A percentile compares a stretch with the other conserved stretches of the same genome.
Conservation (phyloP, 2,888 invertebrate species). For the Drosophila subsilvestris region DNA sequence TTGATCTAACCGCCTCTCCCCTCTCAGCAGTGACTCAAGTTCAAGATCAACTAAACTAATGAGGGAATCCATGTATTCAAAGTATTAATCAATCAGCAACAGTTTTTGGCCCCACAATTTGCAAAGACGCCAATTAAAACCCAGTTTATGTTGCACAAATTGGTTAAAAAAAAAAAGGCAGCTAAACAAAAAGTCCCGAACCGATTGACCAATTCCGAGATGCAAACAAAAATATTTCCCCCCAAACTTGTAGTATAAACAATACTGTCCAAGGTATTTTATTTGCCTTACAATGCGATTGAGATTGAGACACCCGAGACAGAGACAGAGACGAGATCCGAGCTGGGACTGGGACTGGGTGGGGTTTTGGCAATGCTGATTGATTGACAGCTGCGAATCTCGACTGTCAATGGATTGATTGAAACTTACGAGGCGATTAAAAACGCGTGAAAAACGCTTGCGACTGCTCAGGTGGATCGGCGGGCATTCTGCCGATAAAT, state of each 20-base stretch:
- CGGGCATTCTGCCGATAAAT: slow-evolving; percentile 43
- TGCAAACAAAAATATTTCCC: slow-evolving; percentile 61
- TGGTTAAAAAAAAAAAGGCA: slow-evolving; percentile 21
- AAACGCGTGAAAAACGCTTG: slow-evolving; percentile 51
- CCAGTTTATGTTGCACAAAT: slow-evolving; percentile 42
- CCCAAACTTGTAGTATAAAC: slow-evolving; percentile 23
- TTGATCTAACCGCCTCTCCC: slow-evolving; percentile 46
- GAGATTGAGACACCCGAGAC: slow-evolving; percentile 30
- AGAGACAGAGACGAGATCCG: slow-evolving; percentile 13
- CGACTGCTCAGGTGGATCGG: slow-evolving; percentile 20
- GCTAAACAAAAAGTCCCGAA: neutral
- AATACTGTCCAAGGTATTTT: slow-evolving; percentile 64
- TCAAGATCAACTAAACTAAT: slow-evolving; percentile 59
- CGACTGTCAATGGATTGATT: slow-evolving; percentile 35
- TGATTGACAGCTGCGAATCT: slow-evolving; percentile 45
- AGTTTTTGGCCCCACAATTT: slow-evolving; percentile 39
- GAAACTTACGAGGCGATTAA: slow-evolving; percentile 50
- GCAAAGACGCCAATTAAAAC: slow-evolving; percentile 34
- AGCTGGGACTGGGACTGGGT: slow-evolving; percentile 26
- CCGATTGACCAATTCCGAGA: slow-evolving; percentile 62
- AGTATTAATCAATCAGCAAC: slow-evolving; percentile 65
- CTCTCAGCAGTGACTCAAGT: slow-evolving; percentile 53
- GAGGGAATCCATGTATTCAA: slow-evolving; percentile 54
- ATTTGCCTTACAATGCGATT: slow-evolving; percentile 60
- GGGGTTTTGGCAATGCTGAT: slow-evolving; percentile 21